Evolutionary conservation across 2,888 invertebrate genomes (phyloP).

Genomic region (Ashinkailepas kermadecensis): DNA sequence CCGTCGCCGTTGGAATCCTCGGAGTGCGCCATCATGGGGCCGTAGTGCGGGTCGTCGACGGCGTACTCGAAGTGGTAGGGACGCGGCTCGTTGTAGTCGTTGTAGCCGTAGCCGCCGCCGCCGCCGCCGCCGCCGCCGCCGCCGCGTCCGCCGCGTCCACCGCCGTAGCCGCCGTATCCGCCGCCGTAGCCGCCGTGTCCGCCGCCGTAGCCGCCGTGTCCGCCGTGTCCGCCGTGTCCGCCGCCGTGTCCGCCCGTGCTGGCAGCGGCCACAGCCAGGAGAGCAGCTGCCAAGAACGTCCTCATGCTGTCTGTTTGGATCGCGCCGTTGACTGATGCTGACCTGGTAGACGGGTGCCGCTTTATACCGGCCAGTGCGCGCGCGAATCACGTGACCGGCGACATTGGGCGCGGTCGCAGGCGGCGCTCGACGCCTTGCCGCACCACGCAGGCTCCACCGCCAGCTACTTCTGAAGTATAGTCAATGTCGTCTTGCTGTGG

Average conservation of each 20-base stretch:
- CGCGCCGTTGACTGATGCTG: neutral
- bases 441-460: too few relatives aligned
- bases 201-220: neutral
- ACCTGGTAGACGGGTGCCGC: neutral
- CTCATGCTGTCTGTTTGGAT: neutral
- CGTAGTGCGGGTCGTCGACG: slow-evolving; percentile 16
- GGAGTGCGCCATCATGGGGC: slow-evolving; percentile 8
- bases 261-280: neutral
- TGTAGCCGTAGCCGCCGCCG: neutral
- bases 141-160: neutral
- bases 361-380: neutral
- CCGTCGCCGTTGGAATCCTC: slow-evolving; percentile 28
- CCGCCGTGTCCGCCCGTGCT: neutral
- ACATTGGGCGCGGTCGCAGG: too few relatives aligned
- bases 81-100: neutral
- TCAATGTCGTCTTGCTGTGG: too few relatives aligned
- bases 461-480: too few relatives aligned
- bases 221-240: neutral
- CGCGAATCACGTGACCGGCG: neutral
- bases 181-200: neutral
- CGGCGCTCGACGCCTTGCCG: too few relatives aligned
- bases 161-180: neutral
- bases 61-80: slow-evolving; percentile 15
- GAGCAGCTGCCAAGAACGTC: neutral
- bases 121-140: neutral